These are phyloP conservation scores for Seira ritae DNA, from an alignment of 2,888 invertebrate species.

Conservation along the genomic window DNA sequence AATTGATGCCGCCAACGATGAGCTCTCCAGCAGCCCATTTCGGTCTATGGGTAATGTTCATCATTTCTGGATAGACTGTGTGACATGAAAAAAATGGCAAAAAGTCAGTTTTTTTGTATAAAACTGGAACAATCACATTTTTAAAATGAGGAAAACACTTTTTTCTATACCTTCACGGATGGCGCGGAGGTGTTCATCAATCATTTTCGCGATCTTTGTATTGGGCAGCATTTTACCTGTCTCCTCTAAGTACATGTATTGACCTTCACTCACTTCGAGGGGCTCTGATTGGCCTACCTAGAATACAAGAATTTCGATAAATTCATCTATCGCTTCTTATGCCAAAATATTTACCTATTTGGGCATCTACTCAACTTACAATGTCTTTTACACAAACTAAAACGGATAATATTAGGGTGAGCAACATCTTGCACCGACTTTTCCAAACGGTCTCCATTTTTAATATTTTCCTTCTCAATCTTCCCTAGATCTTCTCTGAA, in stretches of 20 bases:
- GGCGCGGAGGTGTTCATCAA: constrained; percentile 61
- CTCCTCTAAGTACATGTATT: constrained; percentile 65
- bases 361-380: constrained; percentile 12
- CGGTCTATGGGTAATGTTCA: constrained; percentile 59
- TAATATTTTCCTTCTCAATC: too few relatives aligned
- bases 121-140: background rate
- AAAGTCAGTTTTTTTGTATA: background rate
- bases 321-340: background rate
- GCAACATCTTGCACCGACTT: too few relatives aligned
- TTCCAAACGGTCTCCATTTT: too few relatives aligned
- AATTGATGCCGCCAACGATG: constrained; percentile 47
- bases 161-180: constrained; percentile 48
- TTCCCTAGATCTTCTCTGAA: too few relatives aligned
- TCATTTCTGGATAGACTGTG: constrained; percentile 62
- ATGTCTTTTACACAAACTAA: constrained; percentile 22
- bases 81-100: background rate
- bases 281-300: constrained; percentile 46
- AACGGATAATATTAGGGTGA: constrained; percentile 7
- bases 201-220: constrained; percentile 55
- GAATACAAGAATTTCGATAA: background rate
- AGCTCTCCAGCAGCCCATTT: constrained; percentile 68
- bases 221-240: constrained; percentile 58
- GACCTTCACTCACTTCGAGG: constrained; percentile 54
- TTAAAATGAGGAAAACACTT: background rate
- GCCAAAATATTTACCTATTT: too few relatives aligned